Evolutionary conservation across 1,140 invertebrate genomes (phyloP), one percentile per base, ranked within the genome.

Genomic region (Episyrphus balteatus): DNA sequence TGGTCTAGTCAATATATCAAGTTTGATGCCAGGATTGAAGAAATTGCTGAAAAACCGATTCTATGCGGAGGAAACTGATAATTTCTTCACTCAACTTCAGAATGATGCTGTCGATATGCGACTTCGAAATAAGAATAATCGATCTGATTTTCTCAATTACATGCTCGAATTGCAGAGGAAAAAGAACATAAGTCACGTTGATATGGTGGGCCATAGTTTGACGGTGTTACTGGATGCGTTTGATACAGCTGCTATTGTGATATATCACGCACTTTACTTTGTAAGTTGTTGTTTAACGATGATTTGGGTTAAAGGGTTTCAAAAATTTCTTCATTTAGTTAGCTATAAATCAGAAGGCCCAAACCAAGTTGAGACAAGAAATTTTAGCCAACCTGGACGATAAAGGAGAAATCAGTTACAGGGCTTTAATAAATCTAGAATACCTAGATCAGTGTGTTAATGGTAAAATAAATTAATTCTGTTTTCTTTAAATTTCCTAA

Each of bases 181-280:
- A 44, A 64, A 57, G 57, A 62, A 68, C 46, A 68, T 76, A 14
- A 61, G 60, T 0, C 74, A 76, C 1, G 70, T 77, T 19, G 74
- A 81, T 51, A 68, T 86, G 10, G 64, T 78, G 17, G 70, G 72
- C 0, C 68, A 75, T 59, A 66, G 71, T 3, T 53, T 74, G 6
- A 56, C 72, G 0, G 73, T 78, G 38, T 69, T 76, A 31, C 39
- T 77, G 31, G 78, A 77, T 49, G 78, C 78, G 38, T 81, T 73
- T 48, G 79, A 82, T 44, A 79, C 80, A 1, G 54, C 61, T 1
- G 52, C 42, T 0, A 61, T 51, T 5, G 55, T 54, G 14, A 53
- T 61, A 21, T 56, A 56, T 18, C 60, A 62, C 47, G 39, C 59
- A 34, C 47, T 65, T 1, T 65, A 64, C 31, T 51, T 51, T 51